Conservation (phyloP, 2,797 vertebrate genomes). For the Pachyuromys duprasi region DNA sequence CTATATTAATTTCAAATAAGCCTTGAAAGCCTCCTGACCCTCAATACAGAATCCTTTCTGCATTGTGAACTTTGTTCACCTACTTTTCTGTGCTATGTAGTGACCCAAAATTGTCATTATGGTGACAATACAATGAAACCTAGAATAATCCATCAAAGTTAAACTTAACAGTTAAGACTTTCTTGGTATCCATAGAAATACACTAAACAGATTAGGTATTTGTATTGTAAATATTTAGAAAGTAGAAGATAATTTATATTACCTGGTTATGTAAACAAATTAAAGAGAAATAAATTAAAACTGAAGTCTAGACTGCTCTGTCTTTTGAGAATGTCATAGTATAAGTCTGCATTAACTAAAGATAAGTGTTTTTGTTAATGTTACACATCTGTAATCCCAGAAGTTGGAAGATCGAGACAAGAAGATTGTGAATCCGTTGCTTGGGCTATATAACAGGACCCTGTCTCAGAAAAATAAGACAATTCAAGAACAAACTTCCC, state of each 20-base stretch:
- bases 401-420: background rate
- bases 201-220: background rate
- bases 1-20: background rate
- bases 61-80: background rate
- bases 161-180: background rate
- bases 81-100: background rate
- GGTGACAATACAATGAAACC: background rate
- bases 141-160: background rate
- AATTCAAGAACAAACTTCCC: background rate
- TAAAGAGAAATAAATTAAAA: background rate
- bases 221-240: conserved; percentile 4
- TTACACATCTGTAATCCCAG: background rate
- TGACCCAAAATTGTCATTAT: background rate
- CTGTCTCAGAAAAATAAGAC: background rate
- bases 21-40: background rate
- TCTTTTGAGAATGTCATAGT: background rate
- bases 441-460: background rate
- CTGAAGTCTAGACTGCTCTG: background rate
- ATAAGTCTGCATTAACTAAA: background rate
- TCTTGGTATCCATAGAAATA: background rate
- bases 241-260: background rate
- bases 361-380: background rate
- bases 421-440: background rate
- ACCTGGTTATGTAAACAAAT: background rate
- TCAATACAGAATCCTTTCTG: background rate